Evolutionary conservation across 2,797 vertebrate species (phyloP).

Genomic region (Eutrigla gurnardus): DNA sequence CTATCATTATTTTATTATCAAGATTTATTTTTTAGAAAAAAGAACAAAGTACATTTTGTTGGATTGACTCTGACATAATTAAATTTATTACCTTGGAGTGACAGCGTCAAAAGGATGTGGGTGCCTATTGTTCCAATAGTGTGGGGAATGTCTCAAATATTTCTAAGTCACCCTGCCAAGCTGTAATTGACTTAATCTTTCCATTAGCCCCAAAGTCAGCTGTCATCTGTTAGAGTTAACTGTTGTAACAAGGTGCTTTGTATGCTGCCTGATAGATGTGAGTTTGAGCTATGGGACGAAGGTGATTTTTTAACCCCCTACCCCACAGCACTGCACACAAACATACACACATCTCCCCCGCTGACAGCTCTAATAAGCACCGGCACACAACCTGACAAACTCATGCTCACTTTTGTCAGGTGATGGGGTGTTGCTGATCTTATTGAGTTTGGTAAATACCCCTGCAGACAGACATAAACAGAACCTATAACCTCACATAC

Average conservation of each 20-base stretch:
- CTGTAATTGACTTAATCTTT: constrained; percentile 83
- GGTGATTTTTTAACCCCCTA: constrained; percentile 63
- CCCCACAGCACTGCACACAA: constrained; percentile 12
- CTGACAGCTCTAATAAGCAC: constrained; percentile 61
- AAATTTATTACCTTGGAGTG: constrained; percentile 39
- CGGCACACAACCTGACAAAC: constrained; percentile 54
- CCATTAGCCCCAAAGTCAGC: constrained; percentile 70
- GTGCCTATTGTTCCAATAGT: constrained; percentile 60
- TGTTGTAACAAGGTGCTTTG: constrained; percentile 71
- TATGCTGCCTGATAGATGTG: constrained; percentile 53
- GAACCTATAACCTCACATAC: constrained; percentile 56
- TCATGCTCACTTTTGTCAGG: constrained; percentile 42
- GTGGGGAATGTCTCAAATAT: constrained; percentile 73
- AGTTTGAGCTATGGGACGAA: constrained; percentile 43
- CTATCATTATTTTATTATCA: constrained; percentile 30
- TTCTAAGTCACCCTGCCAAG: constrained; percentile 65
- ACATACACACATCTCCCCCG: constrained; percentile 23
- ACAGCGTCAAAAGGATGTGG: constrained; percentile 26
- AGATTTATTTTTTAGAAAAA: constrained; percentile 41
- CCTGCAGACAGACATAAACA: constrained; percentile 61
- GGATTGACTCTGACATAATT: constrained; percentile 37
- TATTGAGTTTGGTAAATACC: constrained; percentile 60
- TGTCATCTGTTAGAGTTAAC: constrained; percentile 78
- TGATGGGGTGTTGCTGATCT: constrained; percentile 55
- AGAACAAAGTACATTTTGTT: constrained; percentile 29